These are phyloP conservation scores for Ancistrus triradiatus DNA, from an alignment of 2,113 vertebrate genomes.

Conservation along the genomic window DNA sequence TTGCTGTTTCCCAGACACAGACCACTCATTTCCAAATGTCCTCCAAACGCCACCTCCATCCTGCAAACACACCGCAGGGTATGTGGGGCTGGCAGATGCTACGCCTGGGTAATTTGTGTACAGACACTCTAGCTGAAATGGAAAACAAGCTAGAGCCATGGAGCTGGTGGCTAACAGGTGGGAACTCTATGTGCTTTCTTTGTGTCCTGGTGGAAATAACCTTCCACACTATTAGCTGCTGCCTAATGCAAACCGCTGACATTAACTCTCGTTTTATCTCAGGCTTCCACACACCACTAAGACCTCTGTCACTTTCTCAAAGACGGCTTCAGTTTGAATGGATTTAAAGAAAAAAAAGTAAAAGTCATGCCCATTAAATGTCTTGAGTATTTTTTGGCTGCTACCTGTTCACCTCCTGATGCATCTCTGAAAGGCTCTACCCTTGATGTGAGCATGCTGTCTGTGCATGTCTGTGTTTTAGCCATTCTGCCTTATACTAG, in stretches of 20 bases:
- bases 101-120: slow-evolving; percentile 38
- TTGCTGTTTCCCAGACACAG: slow-evolving; percentile 8
- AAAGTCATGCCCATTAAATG: not conserved
- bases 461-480: no score
- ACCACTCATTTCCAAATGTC: slow-evolving; percentile 26
- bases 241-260: slow-evolving; percentile 12
- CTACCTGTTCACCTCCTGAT: not conserved
- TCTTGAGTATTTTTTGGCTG: not conserved
- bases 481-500: no score
- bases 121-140: slow-evolving; percentile 37
- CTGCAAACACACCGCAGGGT: not conserved
- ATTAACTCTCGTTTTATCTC: slow-evolving; percentile 6
- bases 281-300: no score
- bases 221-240: slow-evolving; percentile 37
- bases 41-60: not conserved
- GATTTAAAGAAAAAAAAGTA: not conserved
- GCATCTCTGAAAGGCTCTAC: no score
- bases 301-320: no score
- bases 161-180: slow-evolving; percentile 26
- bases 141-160: slow-evolving; percentile 31
- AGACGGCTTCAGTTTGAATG: not conserved
- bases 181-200: slow-evolving; percentile 24
- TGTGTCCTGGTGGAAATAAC: slow-evolving; percentile 31
- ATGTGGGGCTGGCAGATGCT: slow-evolving; percentile 22
- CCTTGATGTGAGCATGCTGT: no score